A percentile compares a stretch with the other conserved stretches of the same genome.
Evolutionary conservation across 92 coral and sea anemone genomes (phyloP).

Genomic region (Heteractis magnifica): DNA sequence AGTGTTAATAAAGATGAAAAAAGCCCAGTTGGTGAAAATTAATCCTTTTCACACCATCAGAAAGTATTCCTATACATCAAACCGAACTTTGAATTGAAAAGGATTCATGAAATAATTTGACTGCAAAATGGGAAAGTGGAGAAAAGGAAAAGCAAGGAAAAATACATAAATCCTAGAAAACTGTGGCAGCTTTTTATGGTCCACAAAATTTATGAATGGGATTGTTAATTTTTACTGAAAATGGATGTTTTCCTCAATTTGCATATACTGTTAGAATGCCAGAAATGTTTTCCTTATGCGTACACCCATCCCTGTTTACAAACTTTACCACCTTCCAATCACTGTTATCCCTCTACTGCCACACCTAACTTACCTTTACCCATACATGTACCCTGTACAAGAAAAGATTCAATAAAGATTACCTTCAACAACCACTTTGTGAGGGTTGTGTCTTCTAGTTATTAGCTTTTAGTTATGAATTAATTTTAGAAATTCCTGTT

Average conservation of each 20-base stretch:
- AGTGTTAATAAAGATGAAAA: constrained; percentile 8
- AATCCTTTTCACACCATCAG: neutral
- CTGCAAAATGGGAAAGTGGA: neutral
- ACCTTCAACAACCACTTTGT: constrained; percentile 28
- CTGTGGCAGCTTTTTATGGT: neutral
- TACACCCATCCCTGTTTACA: neutral
- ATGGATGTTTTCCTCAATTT: neutral
- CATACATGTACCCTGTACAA: neutral
- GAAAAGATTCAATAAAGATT: constrained; percentile 19
- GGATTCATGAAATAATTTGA: neutral
- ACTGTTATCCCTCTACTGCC: neutral
- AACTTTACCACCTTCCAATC: neutral
- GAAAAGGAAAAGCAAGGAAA: neutral
- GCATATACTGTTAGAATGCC: neutral
- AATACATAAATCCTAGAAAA: neutral
- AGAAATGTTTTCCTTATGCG: neutral
- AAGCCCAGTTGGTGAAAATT: neutral
- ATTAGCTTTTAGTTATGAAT: neutral
- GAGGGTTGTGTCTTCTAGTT: constrained; percentile 23
- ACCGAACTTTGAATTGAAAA: neutral
- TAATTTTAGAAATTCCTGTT: neutral
- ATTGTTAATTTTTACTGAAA: neutral
- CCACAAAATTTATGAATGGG: neutral
- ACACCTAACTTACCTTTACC: neutral
- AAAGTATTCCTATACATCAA: neutral